A percentile compares a stretch with the other conserved stretches of the same genome.
These are phyloP conservation scores for Muschampia plurimacula DNA, from an alignment of 2,888 invertebrate genomes.

Conservation along the genomic window DNA sequence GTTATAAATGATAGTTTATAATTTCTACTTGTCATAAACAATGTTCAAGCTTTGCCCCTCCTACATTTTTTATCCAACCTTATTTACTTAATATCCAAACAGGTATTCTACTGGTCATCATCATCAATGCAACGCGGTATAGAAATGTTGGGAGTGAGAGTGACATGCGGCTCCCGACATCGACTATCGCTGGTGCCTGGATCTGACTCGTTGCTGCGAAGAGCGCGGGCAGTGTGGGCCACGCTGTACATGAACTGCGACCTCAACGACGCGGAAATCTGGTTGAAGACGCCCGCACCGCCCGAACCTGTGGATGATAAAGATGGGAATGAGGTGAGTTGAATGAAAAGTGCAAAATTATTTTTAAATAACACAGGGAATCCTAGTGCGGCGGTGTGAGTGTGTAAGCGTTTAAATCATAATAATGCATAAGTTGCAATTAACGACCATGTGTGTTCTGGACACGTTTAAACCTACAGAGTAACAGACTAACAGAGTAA, in stretches of 20 bases:
- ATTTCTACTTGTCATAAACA: too few species aligned
- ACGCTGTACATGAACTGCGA: slow-evolving; percentile 97
- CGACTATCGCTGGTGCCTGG: slow-evolving; percentile 89
- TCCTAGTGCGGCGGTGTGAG: too few species aligned
- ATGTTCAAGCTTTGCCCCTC: too few species aligned
- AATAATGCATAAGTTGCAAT: too few species aligned
- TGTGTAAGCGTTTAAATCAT: too few species aligned
- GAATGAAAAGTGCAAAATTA: too few species aligned
- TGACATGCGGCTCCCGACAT: slow-evolving; percentile 93
- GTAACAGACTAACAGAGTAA: too few species aligned
- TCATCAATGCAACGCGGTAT: slow-evolving; percentile 97
- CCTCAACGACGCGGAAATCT: slow-evolving; percentile 95
- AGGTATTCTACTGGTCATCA: slow-evolving; percentile 98
- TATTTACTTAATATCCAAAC: background rate
- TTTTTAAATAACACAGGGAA: too few species aligned
- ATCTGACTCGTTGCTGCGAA: slow-evolving; percentile 92
- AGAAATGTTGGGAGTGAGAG: slow-evolving; percentile 92
- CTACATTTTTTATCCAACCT: too few species aligned
- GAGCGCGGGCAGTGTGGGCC: slow-evolving; percentile 96
- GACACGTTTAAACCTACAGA: too few species aligned
- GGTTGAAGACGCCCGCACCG: slow-evolving; percentile 92
- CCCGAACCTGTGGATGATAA: slow-evolving; percentile 53
- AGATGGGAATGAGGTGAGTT: slow-evolving; percentile 54
- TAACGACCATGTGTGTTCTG: too few species aligned
- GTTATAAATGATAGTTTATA: too few species aligned